Percentiles rank a stretch among this genome's conserved stretches.
Conservation (phyloP, 2,888 invertebrate species). For the Drosophila vallismaia region DNA sequence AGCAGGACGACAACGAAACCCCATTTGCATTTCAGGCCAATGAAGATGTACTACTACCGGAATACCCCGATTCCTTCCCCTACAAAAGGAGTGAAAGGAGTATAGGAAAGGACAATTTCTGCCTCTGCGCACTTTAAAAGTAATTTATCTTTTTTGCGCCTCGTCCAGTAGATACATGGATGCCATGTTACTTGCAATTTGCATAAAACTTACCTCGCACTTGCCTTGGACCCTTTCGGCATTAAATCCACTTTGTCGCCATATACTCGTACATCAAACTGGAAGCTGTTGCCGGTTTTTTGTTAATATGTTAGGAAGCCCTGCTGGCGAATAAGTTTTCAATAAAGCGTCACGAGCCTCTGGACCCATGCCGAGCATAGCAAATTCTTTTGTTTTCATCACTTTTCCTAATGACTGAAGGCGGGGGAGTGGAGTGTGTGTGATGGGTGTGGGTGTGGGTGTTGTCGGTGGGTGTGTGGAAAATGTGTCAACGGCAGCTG, state of each 20-base stretch:
- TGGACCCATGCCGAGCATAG: constrained; percentile 10
- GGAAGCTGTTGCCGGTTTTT: constrained; percentile 25
- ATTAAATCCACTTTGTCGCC: constrained; percentile 64
- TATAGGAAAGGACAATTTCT: constrained; percentile 22
- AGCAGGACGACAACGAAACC: constrained; percentile 42
- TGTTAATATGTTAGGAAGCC: constrained; percentile 63
- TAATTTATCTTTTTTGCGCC: constrained; percentile 69
- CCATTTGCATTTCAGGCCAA: constrained; percentile 64
- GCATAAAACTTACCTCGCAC: constrained; percentile 64
- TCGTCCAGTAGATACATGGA: constrained; percentile 28
- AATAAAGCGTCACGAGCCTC: constrained; percentile 59
- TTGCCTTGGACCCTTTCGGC: constrained; percentile 57
- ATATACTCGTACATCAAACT: constrained; percentile 22
- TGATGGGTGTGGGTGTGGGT: not conserved
- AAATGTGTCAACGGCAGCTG: constrained; percentile 63
- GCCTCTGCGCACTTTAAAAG: constrained; percentile 69
- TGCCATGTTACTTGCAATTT: constrained; percentile 66
- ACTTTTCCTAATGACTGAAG: constrained; percentile 64
- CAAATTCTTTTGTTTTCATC: constrained; percentile 56
- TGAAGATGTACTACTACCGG: constrained; percentile 36
- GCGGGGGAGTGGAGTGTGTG: constrained; percentile 43
- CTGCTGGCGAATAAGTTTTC: constrained; percentile 70
- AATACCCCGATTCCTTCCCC: not conserved
- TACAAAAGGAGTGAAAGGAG: not conserved
- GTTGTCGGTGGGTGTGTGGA: not conserved